phyloP scores from a whole-genome alignment of 1,140 invertebrate genomes.

The Wiebesia pumilae region DNA sequence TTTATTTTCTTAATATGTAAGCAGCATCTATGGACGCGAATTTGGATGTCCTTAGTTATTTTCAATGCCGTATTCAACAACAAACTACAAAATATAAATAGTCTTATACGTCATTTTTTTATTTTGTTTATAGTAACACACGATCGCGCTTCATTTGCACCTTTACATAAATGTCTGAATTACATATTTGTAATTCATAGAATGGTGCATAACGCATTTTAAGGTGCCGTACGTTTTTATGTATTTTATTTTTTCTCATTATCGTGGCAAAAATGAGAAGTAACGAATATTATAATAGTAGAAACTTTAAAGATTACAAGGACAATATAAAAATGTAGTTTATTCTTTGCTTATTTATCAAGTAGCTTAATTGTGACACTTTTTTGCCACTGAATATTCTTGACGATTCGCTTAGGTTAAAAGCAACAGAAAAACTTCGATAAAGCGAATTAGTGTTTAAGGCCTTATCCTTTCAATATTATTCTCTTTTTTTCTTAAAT shows the following conservation, averaged over 20 bases:
- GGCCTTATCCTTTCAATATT: slow-evolving; percentile 39
- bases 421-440: slow-evolving; percentile 21
- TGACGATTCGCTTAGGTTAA: slow-evolving; percentile 29
- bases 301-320: slow-evolving; percentile 28
- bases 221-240: slow-evolving; percentile 22
- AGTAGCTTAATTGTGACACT: slow-evolving; percentile 17
- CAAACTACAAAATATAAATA: slow-evolving; percentile 51
- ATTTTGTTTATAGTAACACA: slow-evolving; percentile 25
- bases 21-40: slow-evolving; percentile 18
- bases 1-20: slow-evolving; percentile 33
- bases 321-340: slow-evolving; percentile 44
- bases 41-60: slow-evolving; percentile 30
- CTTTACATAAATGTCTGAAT: too few species aligned
- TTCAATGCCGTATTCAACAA: slow-evolving; percentile 39
- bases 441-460: slow-evolving; percentile 36
- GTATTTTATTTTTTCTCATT: slow-evolving; percentile 25
- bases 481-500: slow-evolving; percentile 32
- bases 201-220: slow-evolving; percentile 26
- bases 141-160: slow-evolving; percentile 9
- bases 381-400: slow-evolving; percentile 29
- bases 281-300: slow-evolving; percentile 39
- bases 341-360: slow-evolving; percentile 27
- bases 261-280: slow-evolving; percentile 32
- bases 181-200: slow-evolving; percentile 25
- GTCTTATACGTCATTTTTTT: slow-evolving; percentile 35